Conservation (phyloP, 2,797 vertebrate genomes). For the Rhyacichthys aspro region DNA sequence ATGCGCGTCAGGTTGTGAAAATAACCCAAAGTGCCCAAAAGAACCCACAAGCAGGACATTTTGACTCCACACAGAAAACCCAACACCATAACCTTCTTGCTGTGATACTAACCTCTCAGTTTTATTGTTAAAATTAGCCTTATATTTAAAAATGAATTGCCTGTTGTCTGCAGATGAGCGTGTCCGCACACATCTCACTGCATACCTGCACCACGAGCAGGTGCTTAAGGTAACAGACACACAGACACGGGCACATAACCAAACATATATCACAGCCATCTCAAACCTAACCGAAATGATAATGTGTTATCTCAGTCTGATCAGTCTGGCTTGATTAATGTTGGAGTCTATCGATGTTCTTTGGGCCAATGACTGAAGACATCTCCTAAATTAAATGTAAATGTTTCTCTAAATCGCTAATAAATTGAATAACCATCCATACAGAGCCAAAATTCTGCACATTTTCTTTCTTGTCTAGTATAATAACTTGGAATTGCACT, state of each 20-base stretch:
- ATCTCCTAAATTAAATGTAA: background rate
- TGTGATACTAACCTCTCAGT: too few species aligned
- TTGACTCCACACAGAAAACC: too few species aligned
- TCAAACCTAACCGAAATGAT: background rate
- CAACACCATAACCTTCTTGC: too few species aligned
- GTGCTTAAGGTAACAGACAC: background rate
- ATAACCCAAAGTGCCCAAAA: too few species aligned
- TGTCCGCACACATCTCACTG: background rate
- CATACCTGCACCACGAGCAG: conserved; percentile 1
- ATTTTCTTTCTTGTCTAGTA: background rate
- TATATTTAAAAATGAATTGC: background rate
- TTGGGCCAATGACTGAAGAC: background rate
- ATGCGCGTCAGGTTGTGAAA: too few species aligned
- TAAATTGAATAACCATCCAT: too few species aligned
- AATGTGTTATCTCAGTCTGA: background rate
- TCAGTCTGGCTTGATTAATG: background rate
- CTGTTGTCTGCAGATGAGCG: background rate
- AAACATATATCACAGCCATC: conserved; percentile 4
- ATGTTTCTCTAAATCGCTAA: too few species aligned
- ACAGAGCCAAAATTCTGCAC: too few species aligned
- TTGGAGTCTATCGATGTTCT: background rate
- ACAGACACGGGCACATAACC: conserved; percentile 4
- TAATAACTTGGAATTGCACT: too few species aligned
- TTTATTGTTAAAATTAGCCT: background rate
- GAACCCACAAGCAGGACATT: too few species aligned